Base-by-base conservation (phyloP, 2,797 vertebrate genomes). In the Brachymystax lenok region DNA sequence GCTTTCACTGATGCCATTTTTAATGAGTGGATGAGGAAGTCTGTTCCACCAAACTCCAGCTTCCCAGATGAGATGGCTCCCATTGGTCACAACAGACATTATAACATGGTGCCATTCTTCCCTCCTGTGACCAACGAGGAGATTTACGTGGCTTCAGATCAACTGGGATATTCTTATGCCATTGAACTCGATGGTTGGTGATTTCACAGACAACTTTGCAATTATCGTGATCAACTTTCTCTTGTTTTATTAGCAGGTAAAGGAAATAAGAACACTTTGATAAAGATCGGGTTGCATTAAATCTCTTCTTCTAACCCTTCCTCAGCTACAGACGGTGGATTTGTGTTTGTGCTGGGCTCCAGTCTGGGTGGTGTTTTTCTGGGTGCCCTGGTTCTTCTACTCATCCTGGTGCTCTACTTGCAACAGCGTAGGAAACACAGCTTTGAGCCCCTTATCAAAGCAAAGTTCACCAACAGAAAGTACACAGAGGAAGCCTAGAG, bases 41-140 rank as follows among this genome's bases (percentile, higher is more conserved):
- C 95, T 73, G 75, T 82, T 5, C 96, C 96, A 0, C 75, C 93
- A 40, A 91, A 86, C 0, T 78, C 84, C 0, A 92, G 88, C 10
- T 99, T 94, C 92, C 98, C 98, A 0, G 92, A 95, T 73, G 95
- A 98, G 83, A 93, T 99, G 94, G 98, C 98, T 0, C 98, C 98
- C 1, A 98, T 99, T 0, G 98, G 98, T 63, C 98, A 99, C 91
- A 99, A 99, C 92, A 92, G 94, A 52, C 90, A 96, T 81, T 97
- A 94, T 81, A 99, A 99, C 92, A 99, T 99, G 97, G 98, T 99
- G 56, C 98, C 98, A 4, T 99, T 99, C 82, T 99, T 98, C 84
- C 98, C 98, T 8, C 95, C 97, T 0, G 91, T 99, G 83, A 96
- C 97, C n/a, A 99, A 99, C 0, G 85, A 96, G 0, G 95, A 98